Conservation (phyloP, 2,888 invertebrate genomes). For the Platynereis dumerilii region DNA sequence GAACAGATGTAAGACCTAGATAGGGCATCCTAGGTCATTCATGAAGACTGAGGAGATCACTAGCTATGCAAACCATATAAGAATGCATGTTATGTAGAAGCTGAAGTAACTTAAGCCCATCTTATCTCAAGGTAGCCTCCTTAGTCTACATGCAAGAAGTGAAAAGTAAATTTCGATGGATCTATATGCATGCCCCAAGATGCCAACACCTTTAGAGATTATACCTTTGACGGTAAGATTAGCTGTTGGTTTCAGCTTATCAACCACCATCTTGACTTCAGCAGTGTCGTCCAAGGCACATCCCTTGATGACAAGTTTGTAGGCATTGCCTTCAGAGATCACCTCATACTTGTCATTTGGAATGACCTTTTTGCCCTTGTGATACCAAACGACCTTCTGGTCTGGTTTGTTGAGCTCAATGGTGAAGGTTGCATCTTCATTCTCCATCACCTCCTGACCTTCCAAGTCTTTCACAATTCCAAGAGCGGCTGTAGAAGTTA, state of each 20-base stretch:
- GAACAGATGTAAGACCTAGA: too few species aligned
- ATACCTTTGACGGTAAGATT: conserved; percentile 77
- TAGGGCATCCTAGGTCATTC: too few species aligned
- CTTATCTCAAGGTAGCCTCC: too few species aligned
- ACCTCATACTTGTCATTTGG: conserved; percentile 53
- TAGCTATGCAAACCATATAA: too few species aligned
- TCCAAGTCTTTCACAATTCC: conserved; percentile 38
- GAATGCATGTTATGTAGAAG: too few species aligned
- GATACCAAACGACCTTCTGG: conserved; percentile 79
- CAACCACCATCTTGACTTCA: conserved; percentile 77
- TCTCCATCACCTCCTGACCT: conserved; percentile 37
- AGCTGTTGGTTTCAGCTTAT: conserved; percentile 77
- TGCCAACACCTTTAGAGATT: too few species aligned
- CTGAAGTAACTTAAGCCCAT: too few species aligned
- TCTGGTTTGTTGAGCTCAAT: conserved; percentile 82
- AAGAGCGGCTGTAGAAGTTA: too few species aligned
- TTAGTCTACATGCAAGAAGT: too few species aligned
- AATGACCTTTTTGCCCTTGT: conserved; percentile 88
- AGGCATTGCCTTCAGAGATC: conserved; percentile 48
- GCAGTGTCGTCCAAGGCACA: conserved; percentile 73
- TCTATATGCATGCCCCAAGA: too few species aligned
- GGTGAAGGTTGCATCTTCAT: conserved; percentile 46
- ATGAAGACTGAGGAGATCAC: too few species aligned
- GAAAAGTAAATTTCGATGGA: too few species aligned
- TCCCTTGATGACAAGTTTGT: conserved; percentile 48